Evolutionary conservation across 2,113 vertebrate genomes (phyloP).

Genomic region (Raja brachyura): DNA sequence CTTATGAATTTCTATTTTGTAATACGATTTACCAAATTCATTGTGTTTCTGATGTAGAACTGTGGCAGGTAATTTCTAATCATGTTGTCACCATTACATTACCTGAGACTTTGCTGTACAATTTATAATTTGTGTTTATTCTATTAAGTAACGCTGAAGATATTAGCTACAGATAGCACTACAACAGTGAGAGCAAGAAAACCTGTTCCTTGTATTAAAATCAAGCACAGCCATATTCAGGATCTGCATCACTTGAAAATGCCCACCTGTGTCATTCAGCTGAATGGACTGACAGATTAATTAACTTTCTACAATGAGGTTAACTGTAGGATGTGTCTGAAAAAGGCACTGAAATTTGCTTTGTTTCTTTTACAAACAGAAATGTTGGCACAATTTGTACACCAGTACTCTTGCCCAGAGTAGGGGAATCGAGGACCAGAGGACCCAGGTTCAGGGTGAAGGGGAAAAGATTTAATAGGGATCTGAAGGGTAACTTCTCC

Average conservation of each 20-base stretch:
- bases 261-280: constrained; percentile 45
- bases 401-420: too few relatives aligned
- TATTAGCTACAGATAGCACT: too few relatives aligned
- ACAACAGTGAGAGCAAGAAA: background rate
- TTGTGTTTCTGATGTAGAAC: background rate
- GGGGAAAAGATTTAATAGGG: too few relatives aligned
- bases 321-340: constrained; percentile 46
- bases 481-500: too few relatives aligned
- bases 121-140: background rate
- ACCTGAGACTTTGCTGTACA: background rate
- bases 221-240: background rate
- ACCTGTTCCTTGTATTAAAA: background rate
- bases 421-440: too few relatives aligned
- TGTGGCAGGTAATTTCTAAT: background rate
- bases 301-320: constrained; percentile 47
- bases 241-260: constrained; percentile 47
- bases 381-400: constrained; percentile 8
- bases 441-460: too few relatives aligned
- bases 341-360: constrained; percentile 5
- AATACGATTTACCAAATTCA: background rate
- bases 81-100: background rate
- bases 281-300: constrained; percentile 50
- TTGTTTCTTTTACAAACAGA: background rate
- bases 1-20: background rate
- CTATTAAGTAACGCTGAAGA: background rate